phyloP scores from a whole-genome alignment of 2,113 vertebrate species.

The Danionella cerebrum region DNA sequence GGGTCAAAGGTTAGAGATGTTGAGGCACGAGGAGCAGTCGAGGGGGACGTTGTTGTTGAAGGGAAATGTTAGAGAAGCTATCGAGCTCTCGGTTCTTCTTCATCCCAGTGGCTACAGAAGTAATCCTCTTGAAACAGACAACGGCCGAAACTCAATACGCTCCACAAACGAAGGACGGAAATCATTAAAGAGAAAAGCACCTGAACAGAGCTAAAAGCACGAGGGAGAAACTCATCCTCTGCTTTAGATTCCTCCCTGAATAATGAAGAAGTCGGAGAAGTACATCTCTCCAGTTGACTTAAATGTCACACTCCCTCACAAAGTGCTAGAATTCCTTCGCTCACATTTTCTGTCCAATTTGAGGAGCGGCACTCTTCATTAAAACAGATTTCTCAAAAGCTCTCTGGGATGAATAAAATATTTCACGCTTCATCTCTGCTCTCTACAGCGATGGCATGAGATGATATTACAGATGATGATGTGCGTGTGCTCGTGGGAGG shows the following conservation, averaged over 20 bases:
- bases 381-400: not conserved
- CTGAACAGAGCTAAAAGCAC: not conserved
- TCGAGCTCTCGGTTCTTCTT: too few species aligned
- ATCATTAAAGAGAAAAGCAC: not conserved
- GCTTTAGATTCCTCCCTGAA: not conserved
- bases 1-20: too few species aligned
- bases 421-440: not conserved
- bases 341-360: not conserved
- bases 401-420: not conserved
- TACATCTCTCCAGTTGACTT: not conserved
- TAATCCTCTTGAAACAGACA: not conserved
- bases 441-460: not conserved
- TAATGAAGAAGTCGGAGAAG: not conserved
- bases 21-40: too few species aligned
- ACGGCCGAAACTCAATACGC: not conserved
- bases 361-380: not conserved
- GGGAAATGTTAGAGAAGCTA: too few species aligned
- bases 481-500: constrained; percentile 29
- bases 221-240: not conserved
- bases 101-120: not conserved
- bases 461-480: not conserved
- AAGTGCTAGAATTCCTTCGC: not conserved
- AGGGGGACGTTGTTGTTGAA: too few species aligned
- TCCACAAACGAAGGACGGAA: not conserved
- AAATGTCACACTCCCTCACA: not conserved